Base-by-base conservation (phyloP, 2,113 vertebrate genomes). In the Psammodynastes pulverulentus region DNA sequence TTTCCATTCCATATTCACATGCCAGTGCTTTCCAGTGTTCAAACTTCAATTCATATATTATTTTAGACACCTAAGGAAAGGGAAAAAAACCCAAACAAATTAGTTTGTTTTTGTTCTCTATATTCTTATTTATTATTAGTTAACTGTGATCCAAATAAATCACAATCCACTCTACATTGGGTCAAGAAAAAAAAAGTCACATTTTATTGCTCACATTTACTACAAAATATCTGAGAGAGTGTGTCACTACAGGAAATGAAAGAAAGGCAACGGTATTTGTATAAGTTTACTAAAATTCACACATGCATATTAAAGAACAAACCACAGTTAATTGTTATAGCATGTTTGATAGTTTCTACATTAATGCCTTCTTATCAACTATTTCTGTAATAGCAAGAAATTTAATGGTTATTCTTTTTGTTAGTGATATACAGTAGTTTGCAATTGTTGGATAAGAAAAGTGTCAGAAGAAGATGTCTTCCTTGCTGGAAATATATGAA, bases 61-160 rank as follows among this genome's bases (percentile, higher is more conserved):
- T 95, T 84, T 84, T 94, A 95, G 13, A 94, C 87, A 95, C 91
- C 96, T 97, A 94, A 93, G 34, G 92, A 6, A 85, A 89, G 93
- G 93, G 39, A 67, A 67, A 95, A 92, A 39, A 26, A 19, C 1
- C 2, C 52, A 54, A 88, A 39, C n/a, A 12, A 23, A 88, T 43
- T 0, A 88, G 21, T 43, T 54, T 43, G 4, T 88, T 89, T 92
- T 86, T 93, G 90, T 92, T 88, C 88, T 92, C 26, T 92, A 93
- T 88, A 53, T 3, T 43, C 24, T 91, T 88, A 24, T 39, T 51
- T 15, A 39, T 48, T 62, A 26, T 19, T 17, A 24, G 19, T 8
- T 51, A 10, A 9, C 10, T 46, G 72, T 15, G 4, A 84, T 4
- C 39, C 72, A 53, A 54, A 26, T 85, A 8, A 91, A 26, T 46